Evolutionary conservation across 2,113 vertebrate species (phyloP).

Genomic region (Pangasianodon hypophthalmus): DNA sequence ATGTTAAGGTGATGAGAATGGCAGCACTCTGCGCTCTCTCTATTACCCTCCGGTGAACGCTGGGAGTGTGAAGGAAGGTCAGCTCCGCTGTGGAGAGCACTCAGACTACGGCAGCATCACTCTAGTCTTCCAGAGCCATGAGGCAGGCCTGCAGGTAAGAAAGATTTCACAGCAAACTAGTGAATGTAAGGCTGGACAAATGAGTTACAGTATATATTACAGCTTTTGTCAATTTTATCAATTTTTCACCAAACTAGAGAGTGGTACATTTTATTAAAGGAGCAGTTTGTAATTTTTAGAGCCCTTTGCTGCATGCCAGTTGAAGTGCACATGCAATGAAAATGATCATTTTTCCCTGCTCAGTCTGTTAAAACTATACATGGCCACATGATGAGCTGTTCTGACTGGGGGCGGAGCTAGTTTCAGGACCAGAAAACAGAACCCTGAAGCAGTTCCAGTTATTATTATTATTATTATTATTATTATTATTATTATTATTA

Average conservation of each 20-base stretch:
- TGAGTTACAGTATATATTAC: background rate
- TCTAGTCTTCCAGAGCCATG: constrained; percentile 68
- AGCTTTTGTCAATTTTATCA: too few relatives aligned
- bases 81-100: constrained; percentile 76
- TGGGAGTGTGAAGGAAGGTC: constrained; percentile 61
- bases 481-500: background rate
- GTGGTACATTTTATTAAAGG: background rate
- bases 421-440: background rate
- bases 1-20: constrained; percentile 61
- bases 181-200: background rate
- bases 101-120: constrained; percentile 77
- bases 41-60: constrained; percentile 68
- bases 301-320: background rate
- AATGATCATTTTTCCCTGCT: background rate
- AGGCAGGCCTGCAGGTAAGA: constrained; percentile 71
- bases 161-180: constrained; percentile 37
- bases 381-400: background rate
- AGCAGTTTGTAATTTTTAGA: background rate
- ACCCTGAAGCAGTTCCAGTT: background rate
- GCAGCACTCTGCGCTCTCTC: constrained; percentile 65
- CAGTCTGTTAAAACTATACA: background rate
- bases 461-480: background rate
- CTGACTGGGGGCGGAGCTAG: background rate
- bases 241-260: background rate
- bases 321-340: background rate